Conservation (phyloP, 2,797 vertebrate species). For the Columba guinea region DNA sequence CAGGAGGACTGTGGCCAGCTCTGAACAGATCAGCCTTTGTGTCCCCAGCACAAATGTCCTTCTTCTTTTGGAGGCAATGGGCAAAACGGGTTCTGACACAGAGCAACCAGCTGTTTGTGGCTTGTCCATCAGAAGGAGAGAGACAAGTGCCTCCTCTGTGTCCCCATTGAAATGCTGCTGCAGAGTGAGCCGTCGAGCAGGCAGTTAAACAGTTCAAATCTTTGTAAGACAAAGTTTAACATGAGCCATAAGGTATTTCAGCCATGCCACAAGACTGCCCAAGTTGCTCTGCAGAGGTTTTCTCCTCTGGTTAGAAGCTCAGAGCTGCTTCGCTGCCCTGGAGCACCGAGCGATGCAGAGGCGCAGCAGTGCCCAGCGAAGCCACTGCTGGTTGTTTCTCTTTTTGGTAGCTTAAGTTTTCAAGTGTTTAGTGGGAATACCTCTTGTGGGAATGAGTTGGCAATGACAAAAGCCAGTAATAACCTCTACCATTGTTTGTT, state of each 20-base stretch:
- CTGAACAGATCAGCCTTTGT: slow-evolving; percentile 49
- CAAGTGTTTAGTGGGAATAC: background rate
- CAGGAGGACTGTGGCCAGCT: background rate
- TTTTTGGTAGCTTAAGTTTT: background rate
- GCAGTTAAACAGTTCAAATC: background rate
- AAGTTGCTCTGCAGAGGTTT: background rate
- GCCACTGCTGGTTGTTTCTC: background rate
- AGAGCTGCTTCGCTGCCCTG: background rate
- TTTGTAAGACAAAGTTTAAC: background rate
- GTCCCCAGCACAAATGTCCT: slow-evolving; percentile 30
- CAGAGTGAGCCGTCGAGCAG: background rate
- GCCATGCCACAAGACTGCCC: slow-evolving; percentile 19
- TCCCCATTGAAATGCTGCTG: background rate
- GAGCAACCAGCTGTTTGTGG: background rate
- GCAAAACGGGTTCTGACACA: slow-evolving; percentile 20
- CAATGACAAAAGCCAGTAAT: too few species aligned
- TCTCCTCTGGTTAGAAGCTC: background rate
- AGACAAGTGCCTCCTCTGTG: slow-evolving; percentile 39
- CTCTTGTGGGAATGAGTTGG: background rate
- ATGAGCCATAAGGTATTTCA: background rate
- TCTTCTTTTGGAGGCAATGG: background rate
- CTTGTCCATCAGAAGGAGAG: background rate
- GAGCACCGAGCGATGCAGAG: background rate
- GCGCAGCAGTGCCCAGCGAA: background rate
- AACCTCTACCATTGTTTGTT: background rate